A percentile compares a stretch with the other conserved stretches of the same genome.
Evolutionary conservation across 2,888 invertebrate species (phyloP).

Genomic region (Germaria angustata): DNA sequence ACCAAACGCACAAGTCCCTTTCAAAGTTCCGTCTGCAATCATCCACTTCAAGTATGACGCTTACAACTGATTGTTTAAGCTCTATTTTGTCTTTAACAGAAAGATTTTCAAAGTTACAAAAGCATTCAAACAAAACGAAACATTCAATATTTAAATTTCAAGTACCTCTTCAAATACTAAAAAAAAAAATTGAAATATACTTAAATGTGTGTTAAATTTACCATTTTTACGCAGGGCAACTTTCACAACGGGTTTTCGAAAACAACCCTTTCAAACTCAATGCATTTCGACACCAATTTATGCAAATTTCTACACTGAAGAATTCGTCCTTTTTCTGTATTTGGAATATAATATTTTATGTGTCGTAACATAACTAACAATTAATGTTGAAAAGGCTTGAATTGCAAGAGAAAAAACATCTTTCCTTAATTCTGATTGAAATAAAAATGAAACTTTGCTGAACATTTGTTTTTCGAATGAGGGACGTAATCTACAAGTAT

Average conservation of each 20-base stretch:
- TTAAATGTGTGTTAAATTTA: constrained; percentile 21
- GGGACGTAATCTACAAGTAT: constrained; percentile 18
- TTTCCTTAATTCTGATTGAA: constrained; percentile 23
- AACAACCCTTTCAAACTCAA: constrained; percentile 47
- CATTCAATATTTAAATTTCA: constrained; percentile 38
- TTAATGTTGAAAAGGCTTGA: constrained; percentile 56
- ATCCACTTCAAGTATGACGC: constrained; percentile 48
- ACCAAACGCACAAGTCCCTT: constrained; percentile 32
- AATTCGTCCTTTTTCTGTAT: not conserved
- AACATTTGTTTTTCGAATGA: constrained; percentile 19
- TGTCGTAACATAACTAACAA: constrained; percentile 60
- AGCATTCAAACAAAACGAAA: constrained; percentile 41
- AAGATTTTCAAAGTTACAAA: constrained; percentile 30
- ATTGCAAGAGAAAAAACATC: constrained; percentile 8
- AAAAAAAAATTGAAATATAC: not conserved
- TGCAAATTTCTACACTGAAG: constrained; percentile 37
- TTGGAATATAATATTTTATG: constrained; percentile 40
- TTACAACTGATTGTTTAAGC: constrained; percentile 50
- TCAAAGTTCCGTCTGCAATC: constrained; percentile 41
- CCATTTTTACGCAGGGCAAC: not conserved
- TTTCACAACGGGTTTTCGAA: constrained; percentile 6
- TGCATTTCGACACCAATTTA: constrained; percentile 28
- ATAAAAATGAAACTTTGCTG: constrained; percentile 13
- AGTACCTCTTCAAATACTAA: constrained; percentile 42
- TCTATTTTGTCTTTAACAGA: constrained; percentile 16